Base-by-base conservation (phyloP, 1,140 invertebrate species). In the Bombus superbus region DNA sequence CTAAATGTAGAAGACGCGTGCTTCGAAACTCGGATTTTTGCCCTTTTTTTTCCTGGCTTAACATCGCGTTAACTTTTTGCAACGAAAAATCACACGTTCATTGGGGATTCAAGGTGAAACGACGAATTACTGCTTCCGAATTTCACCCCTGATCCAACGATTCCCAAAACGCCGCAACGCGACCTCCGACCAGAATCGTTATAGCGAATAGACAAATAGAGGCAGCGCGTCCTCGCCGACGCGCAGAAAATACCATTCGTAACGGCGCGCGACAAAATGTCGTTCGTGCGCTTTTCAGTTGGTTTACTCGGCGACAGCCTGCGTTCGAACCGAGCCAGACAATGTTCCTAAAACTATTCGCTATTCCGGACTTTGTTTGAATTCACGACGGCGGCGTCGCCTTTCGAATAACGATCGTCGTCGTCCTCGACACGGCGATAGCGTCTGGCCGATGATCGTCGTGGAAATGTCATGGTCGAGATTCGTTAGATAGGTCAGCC, bases 201-300 rank as follows among this genome's bases (percentile, higher is more conserved):
- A 32, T 47, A 47, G 72, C 18, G 42, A 32, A 11, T 32, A 47
- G 42, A 73, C 42, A n/a, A 73, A 32, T 10, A 18, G 44, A 57
- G 40, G 25, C 32, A 8, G 47, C 10, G 44, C 10, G 22, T 40
- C 0, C 69, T 57, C 11, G 32, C n/a, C 4, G 47, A 11, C 18
- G 32, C 13, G 47, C 22, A 18, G 73, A 75, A 42, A 76, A 57
- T 53, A 53, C 9, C 44, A 13, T 59, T 59, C 32, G 53, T 38
- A 76, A 76, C 74, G 53, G 22, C 3, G n/a, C 18, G 53, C 47
- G 74, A n/a, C 47, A 40, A 59, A 76, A 76, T 62, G 35, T 25
- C 18, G 40, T 32, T n/a, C 18, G 42, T 35, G 1, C 44, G 44
- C 22, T 47, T 75, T 53, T 53, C 8, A 75, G 13, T 22, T 32